A percentile compares a stretch with the other conserved stretches of the same genome.
Evolutionary conservation across 2,113 vertebrate species (phyloP).

Genomic region (Tragelaphus imberbis): DNA sequence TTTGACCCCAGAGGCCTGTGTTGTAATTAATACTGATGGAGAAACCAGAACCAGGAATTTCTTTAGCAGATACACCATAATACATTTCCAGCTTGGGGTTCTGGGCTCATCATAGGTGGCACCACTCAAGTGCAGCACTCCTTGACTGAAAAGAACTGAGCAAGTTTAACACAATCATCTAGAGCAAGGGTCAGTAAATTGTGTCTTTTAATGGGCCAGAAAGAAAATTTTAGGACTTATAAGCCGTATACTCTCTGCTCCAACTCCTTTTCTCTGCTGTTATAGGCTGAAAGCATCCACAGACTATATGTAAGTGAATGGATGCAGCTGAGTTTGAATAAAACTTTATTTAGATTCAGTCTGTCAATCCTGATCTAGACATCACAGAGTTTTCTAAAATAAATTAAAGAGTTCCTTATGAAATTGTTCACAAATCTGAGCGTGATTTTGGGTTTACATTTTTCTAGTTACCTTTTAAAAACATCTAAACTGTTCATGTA

Average conservation of each 20-base stretch:
- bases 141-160: background rate
- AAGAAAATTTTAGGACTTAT: background rate
- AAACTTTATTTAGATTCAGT: slow-evolving; percentile 2
- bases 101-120: background rate
- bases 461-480: background rate
- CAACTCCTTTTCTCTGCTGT: background rate
- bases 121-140: background rate
- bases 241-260: background rate
- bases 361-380: background rate
- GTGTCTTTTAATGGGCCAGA: background rate
- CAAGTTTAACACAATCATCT: background rate
- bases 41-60: background rate
- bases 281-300: background rate
- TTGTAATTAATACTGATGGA: background rate
- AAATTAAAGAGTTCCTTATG: background rate
- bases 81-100: background rate
- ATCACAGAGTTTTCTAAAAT: background rate
- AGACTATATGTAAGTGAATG: background rate
- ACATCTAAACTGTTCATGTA: background rate
- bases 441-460: background rate
- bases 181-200: background rate
- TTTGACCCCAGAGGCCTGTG: background rate
- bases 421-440: background rate
- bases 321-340: background rate
- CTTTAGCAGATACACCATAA: background rate